Evolutionary conservation across 2,113 vertebrate species (phyloP), one percentile per base, ranked within the genome.

Genomic region (Pipra filicauda): DNA sequence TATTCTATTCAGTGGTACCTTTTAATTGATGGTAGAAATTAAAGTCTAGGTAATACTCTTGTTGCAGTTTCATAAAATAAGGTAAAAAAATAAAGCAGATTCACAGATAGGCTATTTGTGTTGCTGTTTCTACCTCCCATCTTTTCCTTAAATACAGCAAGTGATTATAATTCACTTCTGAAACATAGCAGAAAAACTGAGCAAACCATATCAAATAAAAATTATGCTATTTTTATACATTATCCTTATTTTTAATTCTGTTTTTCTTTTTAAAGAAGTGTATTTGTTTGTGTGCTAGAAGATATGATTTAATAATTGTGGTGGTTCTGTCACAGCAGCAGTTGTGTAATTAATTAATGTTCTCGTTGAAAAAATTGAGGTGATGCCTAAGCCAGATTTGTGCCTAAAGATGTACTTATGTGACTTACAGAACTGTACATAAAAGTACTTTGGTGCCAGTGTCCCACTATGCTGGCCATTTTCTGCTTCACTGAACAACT

Each of bases 221-320:
- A 19, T 59, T 55, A n/a, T 15, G 10, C 49, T 96, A 84, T 94
- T 96, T 97, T 96, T 97, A 30, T 96, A 96, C 31, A 5, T 91
- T 59, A 58, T 81, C 30, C 13, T 0, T 82, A 41, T 62, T 90
- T 93, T 95, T 94, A 69, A 83, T 94, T 87, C 84, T 17, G 65
- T 15, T 61, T 3, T 65, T 91, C 15, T 85, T 72, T 71, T 69
- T 12, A 17, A 70, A 84, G 19, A 35, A 9, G 4, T 8, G 0
- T 1, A 1, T 33, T 88, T 91, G 54, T 39, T 89, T 77, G 10
- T 70, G 5, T 94, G 33, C n/a, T 62, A 31, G 30, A 85, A 88
- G 46, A 66, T 12, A 12, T 19, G 2, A 5, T 69, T 85, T 75
- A 59, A 23, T 72, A 85, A 64, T 64, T 67, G 5, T 31, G 11